These are phyloP conservation scores for Gastrophysa polygoni DNA, from an alignment of 2,888 invertebrate genomes.

Conservation along the genomic window DNA sequence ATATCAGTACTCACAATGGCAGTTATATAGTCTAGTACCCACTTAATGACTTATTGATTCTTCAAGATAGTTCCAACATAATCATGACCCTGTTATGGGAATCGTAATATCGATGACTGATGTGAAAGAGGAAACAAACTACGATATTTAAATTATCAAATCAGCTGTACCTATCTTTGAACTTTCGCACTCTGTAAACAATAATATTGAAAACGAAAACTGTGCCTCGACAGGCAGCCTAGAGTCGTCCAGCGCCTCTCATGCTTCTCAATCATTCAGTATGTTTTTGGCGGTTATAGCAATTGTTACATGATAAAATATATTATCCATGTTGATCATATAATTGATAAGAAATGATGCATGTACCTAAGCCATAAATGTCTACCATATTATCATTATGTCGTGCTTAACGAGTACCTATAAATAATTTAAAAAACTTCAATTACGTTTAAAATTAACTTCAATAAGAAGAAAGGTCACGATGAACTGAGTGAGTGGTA, in stretches of 20 bases:
- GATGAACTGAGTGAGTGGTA: too few species aligned
- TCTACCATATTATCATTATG: background rate
- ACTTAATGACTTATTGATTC: background rate
- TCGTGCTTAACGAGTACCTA: background rate
- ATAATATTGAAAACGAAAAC: background rate
- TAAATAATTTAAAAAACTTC: background rate
- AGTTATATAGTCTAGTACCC: background rate
- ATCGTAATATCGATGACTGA: background rate
- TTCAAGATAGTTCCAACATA: background rate
- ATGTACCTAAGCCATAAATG: background rate
- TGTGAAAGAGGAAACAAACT: background rate
- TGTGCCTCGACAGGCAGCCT: background rate
- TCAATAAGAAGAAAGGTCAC: too few species aligned
- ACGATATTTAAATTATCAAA: background rate
- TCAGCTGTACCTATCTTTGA: background rate
- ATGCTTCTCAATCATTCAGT: too few species aligned
- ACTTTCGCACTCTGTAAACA: conserved; percentile 1
- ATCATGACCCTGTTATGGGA: background rate
- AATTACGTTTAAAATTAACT: too few species aligned
- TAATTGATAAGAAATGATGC: background rate
- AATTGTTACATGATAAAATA: background rate
- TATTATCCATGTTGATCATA: background rate
- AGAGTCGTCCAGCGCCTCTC: background rate
- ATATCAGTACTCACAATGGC: background rate
- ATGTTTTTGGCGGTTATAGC: too few species aligned